Evolutionary conservation across 2,113 vertebrate genomes (phyloP).

Genomic region (Procavia capensis): DNA sequence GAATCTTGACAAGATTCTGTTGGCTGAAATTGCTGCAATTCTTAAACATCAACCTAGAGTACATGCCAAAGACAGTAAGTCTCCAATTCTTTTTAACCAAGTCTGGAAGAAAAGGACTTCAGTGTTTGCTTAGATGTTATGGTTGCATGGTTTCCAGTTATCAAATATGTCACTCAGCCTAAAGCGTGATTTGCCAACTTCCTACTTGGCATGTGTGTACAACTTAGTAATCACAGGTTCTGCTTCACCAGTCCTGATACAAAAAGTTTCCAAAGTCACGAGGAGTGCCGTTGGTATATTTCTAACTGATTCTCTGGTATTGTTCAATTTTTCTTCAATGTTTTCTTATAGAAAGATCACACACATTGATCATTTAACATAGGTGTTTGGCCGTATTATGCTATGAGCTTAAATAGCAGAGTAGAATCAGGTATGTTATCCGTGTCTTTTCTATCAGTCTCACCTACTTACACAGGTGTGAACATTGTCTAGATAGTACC

Average conservation of each 20-base stretch:
- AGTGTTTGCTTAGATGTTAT: background rate
- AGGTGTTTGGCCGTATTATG: background rate
- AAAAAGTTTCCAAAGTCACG: background rate
- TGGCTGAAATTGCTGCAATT: background rate
- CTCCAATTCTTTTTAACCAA: conserved; percentile 41
- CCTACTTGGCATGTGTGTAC: background rate
- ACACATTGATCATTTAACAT: background rate
- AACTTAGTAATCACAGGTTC: background rate
- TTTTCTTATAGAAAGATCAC: conserved; percentile 11
- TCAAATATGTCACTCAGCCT: background rate
- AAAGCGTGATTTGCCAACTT: background rate
- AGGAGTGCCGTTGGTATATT: background rate
- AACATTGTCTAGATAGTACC: background rate
- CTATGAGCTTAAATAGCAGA: background rate
- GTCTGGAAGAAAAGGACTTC: background rate
- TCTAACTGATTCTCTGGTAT: background rate
- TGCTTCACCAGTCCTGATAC: background rate
- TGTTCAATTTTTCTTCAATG: conserved; percentile 21
- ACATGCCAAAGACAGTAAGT: background rate
- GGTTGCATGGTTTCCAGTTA: background rate
- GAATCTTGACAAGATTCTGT: conserved; percentile 46
- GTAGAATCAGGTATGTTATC: background rate
- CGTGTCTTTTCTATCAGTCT: background rate
- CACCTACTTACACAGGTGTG: background rate
- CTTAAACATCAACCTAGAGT: conserved; percentile 5